phyloP scores from a whole-genome alignment of 1,140 invertebrate genomes.

The Pseudoatta argentina region DNA sequence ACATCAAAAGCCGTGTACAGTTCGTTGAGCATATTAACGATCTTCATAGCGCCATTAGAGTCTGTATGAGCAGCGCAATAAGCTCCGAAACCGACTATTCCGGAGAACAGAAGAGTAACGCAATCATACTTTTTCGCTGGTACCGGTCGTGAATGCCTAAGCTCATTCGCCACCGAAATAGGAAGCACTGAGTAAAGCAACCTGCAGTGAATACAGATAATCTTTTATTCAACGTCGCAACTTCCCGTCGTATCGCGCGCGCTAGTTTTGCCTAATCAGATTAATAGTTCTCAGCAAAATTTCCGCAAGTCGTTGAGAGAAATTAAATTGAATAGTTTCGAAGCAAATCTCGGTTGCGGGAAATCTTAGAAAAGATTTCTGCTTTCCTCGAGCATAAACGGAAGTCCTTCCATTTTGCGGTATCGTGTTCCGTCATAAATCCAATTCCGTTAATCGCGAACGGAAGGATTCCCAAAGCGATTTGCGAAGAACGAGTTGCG shows the following conservation, averaged over 20 bases:
- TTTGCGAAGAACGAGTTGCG: neutral
- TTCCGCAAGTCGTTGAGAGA: slow-evolving; percentile 11
- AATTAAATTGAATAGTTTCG: slow-evolving; percentile 43
- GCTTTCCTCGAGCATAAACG: neutral
- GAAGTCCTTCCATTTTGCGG: neutral
- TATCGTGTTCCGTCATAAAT: slow-evolving; percentile 22
- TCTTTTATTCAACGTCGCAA: slow-evolving; percentile 58
- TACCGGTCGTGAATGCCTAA: slow-evolving; percentile 95
- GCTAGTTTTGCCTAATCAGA: slow-evolving; percentile 42
- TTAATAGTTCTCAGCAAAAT: slow-evolving; percentile 14
- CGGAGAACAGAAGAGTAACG: slow-evolving; percentile 97
- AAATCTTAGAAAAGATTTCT: slow-evolving; percentile 37
- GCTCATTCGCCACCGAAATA: slow-evolving; percentile 96
- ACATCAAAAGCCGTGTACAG: slow-evolving; percentile 97
- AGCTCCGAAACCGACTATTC: slow-evolving; percentile 96
- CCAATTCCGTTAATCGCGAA: slow-evolving; percentile 38
- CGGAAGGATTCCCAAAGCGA: slow-evolving; percentile 18
- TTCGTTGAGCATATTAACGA: slow-evolving; percentile 96
- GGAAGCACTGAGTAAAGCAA: slow-evolving; percentile 97
- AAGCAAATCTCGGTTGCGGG: neutral
- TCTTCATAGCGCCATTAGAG: slow-evolving; percentile 95
- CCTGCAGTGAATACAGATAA: slow-evolving; percentile 85
- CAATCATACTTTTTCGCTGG: slow-evolving; percentile 94
- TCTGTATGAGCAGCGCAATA: slow-evolving; percentile 95
- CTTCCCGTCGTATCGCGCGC: neutral